These are phyloP conservation scores for Drosophila picticornis DNA, from an alignment of 2,888 invertebrate species.

Conservation along the genomic window DNA sequence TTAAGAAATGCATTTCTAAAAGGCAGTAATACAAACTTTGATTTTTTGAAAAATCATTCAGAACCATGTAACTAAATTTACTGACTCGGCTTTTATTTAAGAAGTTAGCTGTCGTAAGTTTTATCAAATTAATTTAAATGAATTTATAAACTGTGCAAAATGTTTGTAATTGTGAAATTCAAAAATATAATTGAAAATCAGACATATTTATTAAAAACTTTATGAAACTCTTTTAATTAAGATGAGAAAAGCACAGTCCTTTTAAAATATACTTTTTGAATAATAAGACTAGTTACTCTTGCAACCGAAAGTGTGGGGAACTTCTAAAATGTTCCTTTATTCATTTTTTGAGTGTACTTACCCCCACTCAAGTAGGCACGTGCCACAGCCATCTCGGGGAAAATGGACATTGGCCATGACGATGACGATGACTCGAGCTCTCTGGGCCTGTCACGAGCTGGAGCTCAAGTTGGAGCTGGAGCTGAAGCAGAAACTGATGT, in stretches of 20 bases:
- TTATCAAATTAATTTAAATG: no score
- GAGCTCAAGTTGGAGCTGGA: conserved; percentile 32
- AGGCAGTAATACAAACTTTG: background rate
- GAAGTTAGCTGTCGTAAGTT: no score
- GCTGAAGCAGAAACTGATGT: conserved; percentile 51
- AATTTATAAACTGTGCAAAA: no score
- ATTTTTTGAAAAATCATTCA: background rate
- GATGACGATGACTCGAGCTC: background rate
- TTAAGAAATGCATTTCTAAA: background rate
- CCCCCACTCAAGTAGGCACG: conserved; percentile 30
- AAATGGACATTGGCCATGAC: conserved; percentile 10
- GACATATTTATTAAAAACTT: no score
- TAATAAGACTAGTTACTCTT: background rate
- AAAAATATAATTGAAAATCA: no score
- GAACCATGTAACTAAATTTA: no score
- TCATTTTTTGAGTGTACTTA: background rate
- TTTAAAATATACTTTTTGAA: background rate
- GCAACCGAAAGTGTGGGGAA: background rate
- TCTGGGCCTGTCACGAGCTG: conserved; percentile 55
- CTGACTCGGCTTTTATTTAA: no score
- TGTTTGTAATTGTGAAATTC: no score
- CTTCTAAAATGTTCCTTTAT: no score
- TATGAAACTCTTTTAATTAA: background rate
- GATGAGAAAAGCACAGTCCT: background rate
- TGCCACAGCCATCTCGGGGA: conserved; percentile 34